Base-by-base conservation (phyloP, 2,113 vertebrate species). In the Actinemys pallida region DNA sequence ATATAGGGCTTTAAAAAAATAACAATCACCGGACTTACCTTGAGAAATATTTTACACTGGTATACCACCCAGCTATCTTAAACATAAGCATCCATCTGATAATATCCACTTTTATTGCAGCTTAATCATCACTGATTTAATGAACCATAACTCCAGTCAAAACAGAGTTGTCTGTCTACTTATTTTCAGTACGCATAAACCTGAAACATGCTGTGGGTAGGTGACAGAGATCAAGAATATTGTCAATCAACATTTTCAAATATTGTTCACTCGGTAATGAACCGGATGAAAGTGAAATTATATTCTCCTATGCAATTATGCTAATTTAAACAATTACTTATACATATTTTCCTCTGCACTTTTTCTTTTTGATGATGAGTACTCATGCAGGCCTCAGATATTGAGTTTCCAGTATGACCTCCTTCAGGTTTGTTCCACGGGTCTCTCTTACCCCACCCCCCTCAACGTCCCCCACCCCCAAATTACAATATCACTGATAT, bases 161-260 rank as follows among this genome's bases (percentile, higher is more conserved):
- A 96, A 97, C 92, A 96, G 84, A 75, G 96, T 91, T 95, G 94
- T 92, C 84, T 98, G 93, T 96, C 90, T 54, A 90, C 86, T 98
- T 97, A 95, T 98, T 98, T 98, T 98, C 98, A 98, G 47, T 97
- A 98, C 98, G 94, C 86, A 92, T 98, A 97, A 97, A 98, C 95
- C 86, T 56, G 88, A 97, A 88, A 97, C 92, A 97, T 95, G 94
- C 93, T 89, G 96, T 96, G 94, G 98, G 93, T 96, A 91, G 91
- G 1, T 97, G 97, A 95, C 96, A 97, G 97, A 83, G 57, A 76
- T 97, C 85, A 83, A 98, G 97, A 98, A 97, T 96, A 90, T 85
- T 95, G 97, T 96, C 93, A 97, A 89, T 97, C 90, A 96, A 89
- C 90, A 92, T 83, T 83, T 96, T 94, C 72, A 84, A 93, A 86